Evolutionary conservation across 2,888 invertebrate species (phyloP).

Genomic region (Orchestes rusci): DNA sequence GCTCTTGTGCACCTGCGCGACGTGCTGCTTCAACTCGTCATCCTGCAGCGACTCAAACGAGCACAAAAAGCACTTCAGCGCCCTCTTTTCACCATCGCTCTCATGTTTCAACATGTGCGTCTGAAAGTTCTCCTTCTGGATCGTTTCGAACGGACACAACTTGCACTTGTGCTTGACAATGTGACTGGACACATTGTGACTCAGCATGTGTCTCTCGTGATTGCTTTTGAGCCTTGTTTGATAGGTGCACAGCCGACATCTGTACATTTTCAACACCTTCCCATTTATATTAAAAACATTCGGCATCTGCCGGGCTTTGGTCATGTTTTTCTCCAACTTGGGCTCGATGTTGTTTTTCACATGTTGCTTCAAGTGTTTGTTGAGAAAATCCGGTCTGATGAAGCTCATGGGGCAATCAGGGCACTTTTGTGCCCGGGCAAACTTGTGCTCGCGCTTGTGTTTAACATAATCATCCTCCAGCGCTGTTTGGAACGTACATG

Average conservation of each 20-base stretch:
- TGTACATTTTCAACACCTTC: constrained; percentile 22
- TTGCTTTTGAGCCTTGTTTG: constrained; percentile 20
- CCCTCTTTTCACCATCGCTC: constrained; percentile 4
- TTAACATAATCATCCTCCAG: neutral
- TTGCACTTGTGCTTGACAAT: constrained; percentile 17
- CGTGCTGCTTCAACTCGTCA: constrained; percentile 16
- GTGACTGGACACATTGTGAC: constrained; percentile 12
- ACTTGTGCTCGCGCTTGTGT: constrained; percentile 7
- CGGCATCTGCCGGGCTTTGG: neutral
- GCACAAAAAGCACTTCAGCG: constrained; percentile 20
- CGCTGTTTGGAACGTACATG: constrained; percentile 7
- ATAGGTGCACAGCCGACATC: constrained; percentile 20
- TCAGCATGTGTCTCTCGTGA: constrained; percentile 9
- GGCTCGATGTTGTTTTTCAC: neutral
- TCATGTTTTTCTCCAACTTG: constrained; percentile 1
- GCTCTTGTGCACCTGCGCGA: constrained; percentile 18
- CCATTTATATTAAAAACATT: constrained; percentile 13
- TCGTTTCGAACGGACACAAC: constrained; percentile 19
- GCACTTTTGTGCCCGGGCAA: constrained; percentile 11
- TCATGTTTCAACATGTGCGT: constrained; percentile 17
- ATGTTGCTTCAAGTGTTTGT: constrained; percentile 12
- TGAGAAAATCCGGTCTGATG: constrained; percentile 6
- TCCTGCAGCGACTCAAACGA: constrained; percentile 16
- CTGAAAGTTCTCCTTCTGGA: constrained; percentile 21
- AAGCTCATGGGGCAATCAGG: constrained; percentile 5